Conservation (phyloP, 1,140 invertebrate genomes). For the Drosophila tsacasi region DNA sequence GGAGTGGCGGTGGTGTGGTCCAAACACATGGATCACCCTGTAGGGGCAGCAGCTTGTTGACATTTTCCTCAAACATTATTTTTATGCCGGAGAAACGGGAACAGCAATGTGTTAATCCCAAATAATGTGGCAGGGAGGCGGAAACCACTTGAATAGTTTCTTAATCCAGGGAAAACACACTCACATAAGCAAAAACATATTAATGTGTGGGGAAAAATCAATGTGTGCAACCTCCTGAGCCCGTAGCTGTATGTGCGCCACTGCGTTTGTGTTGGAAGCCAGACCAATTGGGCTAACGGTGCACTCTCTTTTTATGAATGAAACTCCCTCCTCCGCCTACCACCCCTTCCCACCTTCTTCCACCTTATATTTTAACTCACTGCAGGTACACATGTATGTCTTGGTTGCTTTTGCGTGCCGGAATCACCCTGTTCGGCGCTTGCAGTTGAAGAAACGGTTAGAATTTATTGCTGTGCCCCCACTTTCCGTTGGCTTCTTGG, state of each 20-base stretch:
- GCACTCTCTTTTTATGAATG: slow-evolving; percentile 71
- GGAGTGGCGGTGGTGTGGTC: background rate
- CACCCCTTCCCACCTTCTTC: background rate
- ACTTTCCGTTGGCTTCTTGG: slow-evolving; percentile 28
- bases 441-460: slow-evolving; percentile 15
- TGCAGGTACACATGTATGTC: slow-evolving; percentile 56
- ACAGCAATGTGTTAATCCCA: slow-evolving; percentile 59
- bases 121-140: slow-evolving; percentile 36
- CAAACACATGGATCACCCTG: slow-evolving; percentile 23
- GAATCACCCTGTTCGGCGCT: slow-evolving; percentile 42
- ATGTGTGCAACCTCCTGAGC: slow-evolving; percentile 55
- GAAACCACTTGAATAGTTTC: slow-evolving; percentile 64
- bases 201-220: slow-evolving; percentile 72
- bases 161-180: slow-evolving; percentile 32
- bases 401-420: slow-evolving; percentile 19
- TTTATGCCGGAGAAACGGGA: slow-evolving; percentile 46
- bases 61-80: slow-evolving; percentile 41
- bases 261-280: slow-evolving; percentile 24
- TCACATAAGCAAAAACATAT: slow-evolving; percentile 6
- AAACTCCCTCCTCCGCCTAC: slow-evolving; percentile 41
- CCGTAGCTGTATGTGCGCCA: slow-evolving; percentile 53
- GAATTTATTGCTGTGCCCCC: slow-evolving; percentile 13
- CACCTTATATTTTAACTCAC: slow-evolving; percentile 49
- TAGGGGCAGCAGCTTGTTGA: slow-evolving; percentile 41
- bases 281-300: slow-evolving; percentile 59